Conservation (phyloP, 2,113 vertebrate genomes). For the Cairina moschata region DNA sequence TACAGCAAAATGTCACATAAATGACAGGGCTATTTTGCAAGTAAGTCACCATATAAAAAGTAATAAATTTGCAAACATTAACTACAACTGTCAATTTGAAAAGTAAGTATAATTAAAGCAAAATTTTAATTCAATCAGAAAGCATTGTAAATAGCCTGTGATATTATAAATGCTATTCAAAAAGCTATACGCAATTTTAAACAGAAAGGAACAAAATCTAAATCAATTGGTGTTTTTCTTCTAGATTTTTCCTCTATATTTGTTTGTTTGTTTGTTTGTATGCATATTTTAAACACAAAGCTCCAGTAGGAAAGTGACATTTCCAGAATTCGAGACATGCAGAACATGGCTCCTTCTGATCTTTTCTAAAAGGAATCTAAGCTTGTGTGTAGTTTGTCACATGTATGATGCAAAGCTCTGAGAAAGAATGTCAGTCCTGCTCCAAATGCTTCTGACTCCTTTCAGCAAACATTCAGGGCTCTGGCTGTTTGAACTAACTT, state of each 20-base stretch:
- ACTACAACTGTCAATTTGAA: neutral
- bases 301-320: neutral
- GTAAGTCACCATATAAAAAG: neutral
- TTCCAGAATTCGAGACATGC: neutral
- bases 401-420: neutral
- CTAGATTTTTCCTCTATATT: neutral
- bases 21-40: neutral
- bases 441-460: neutral
- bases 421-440: neutral
- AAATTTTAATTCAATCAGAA: neutral
- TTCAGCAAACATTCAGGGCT: neutral
- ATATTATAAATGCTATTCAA: neutral
- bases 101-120: neutral
- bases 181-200: neutral
- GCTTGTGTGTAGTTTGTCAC: neutral
- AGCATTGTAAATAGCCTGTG: neutral
- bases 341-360: neutral
- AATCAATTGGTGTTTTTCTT: neutral
- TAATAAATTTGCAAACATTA: constrained; percentile 15
- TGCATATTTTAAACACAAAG: neutral
- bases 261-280: neutral
- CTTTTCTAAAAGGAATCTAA: neutral
- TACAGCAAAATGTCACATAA: neutral
- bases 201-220: neutral
- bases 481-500: constrained; percentile 6